phyloP scores from a whole-genome alignment of 2,113 vertebrate species.

The Chloropsis cyanopogon region DNA sequence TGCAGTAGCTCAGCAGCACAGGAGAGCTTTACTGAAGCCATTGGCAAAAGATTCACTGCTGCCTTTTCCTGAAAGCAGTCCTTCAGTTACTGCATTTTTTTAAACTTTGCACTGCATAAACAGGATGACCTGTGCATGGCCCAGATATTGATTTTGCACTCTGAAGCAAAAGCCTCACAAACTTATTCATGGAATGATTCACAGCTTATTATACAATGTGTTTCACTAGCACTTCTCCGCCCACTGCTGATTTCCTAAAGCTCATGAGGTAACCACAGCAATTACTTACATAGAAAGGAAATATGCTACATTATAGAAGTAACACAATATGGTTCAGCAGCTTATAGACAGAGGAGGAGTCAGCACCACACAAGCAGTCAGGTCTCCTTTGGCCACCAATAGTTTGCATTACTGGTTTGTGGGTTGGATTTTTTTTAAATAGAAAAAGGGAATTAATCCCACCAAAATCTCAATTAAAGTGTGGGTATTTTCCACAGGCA shows the following conservation, averaged over 20 bases:
- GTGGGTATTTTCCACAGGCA: not conserved
- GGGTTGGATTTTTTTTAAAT: not conserved
- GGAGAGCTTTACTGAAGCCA: not conserved
- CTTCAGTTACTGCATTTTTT: not conserved
- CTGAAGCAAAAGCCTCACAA: not conserved
- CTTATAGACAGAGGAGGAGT: not conserved
- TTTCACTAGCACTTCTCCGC: constrained; percentile 1
- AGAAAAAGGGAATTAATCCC: not conserved
- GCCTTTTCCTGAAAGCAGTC: not conserved
- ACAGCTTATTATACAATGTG: not conserved
- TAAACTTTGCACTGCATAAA: not conserved
- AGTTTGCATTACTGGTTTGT: not conserved
- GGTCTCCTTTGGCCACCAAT: not conserved
- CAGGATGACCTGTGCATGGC: not conserved
- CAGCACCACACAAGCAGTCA: not conserved
- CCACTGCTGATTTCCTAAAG: constrained; percentile 22
- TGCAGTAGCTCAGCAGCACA: not conserved
- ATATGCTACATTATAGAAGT: not conserved
- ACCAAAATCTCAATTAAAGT: not conserved
- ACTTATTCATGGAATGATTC: constrained; percentile 1
- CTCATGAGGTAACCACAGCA: constrained; percentile 10
- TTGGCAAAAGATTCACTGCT: not conserved
- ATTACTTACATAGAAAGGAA: not conserved
- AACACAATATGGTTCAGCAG: not conserved
- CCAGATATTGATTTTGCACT: not conserved